A percentile compares a stretch with the other conserved stretches of the same genome.
phyloP scores from a whole-genome alignment of 2,888 invertebrate genomes.

The Lasioglossum malachurum region DNA sequence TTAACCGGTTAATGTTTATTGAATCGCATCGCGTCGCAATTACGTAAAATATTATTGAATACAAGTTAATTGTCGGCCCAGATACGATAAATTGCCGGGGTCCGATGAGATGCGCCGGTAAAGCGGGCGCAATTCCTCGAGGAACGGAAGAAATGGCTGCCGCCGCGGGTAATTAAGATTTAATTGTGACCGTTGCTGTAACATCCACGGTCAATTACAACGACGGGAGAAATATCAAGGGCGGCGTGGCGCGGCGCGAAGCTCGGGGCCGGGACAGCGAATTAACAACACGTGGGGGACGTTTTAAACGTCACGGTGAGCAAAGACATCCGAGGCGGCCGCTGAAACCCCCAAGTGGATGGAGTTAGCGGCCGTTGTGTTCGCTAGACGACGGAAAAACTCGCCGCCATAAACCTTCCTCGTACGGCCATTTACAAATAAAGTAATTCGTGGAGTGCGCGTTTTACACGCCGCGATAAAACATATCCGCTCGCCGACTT shows the following conservation, averaged over 20 bases:
- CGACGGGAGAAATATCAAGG: neutral
- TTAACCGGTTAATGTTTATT: neutral
- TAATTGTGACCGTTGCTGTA: neutral
- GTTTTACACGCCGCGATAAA: conserved; percentile 50
- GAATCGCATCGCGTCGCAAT: neutral
- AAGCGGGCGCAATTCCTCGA: neutral
- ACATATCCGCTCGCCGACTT: conserved; percentile 34
- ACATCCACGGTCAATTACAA: neutral
- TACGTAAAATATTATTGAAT: neutral
- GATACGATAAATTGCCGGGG: neutral
- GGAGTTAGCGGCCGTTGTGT: neutral
- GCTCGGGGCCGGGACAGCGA: neutral
- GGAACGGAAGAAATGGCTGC: neutral
- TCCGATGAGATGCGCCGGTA: neutral
- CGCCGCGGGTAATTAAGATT: neutral
- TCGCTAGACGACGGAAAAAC: conserved; percentile 40
- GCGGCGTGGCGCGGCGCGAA: neutral
- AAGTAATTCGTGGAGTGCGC: conserved; percentile 50
- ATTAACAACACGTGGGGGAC: conserved; percentile 4
- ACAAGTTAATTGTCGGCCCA: neutral
- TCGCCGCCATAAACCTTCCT: conserved; percentile 34
- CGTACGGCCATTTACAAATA: conserved; percentile 43
- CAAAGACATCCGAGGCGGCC: neutral
- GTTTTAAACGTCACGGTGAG: neutral
- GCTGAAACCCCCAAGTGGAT: neutral